Conservation (phyloP, 92 coral and sea anemone genomes). For the Paragorgia papillata region DNA sequence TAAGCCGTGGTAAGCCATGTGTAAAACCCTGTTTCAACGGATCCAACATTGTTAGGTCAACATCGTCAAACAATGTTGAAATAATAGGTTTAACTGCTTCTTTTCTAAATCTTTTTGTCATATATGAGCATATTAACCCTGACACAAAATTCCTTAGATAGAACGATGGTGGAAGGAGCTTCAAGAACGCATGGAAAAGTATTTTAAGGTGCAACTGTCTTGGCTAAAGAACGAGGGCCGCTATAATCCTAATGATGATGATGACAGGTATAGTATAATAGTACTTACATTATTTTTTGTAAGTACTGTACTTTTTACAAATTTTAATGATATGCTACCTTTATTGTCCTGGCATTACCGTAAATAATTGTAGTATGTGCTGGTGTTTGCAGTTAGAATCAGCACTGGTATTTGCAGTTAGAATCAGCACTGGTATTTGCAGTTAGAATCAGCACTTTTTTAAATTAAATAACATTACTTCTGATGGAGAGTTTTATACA, state of each 20-base stretch:
- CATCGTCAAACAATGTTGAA: too few species aligned
- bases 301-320: too few species aligned
- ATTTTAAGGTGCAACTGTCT: constrained; percentile 9
- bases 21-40: too few species aligned
- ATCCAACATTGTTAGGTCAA: too few species aligned
- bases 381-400: too few species aligned
- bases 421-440: too few species aligned
- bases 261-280: constrained; percentile 6
- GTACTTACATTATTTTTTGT: background rate
- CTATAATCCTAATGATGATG: constrained; percentile 22
- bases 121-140: background rate
- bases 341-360: too few species aligned
- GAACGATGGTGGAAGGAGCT: constrained; percentile 42
- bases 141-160: constrained; percentile 1
- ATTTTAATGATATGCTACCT: too few species aligned
- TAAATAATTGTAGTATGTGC: too few species aligned
- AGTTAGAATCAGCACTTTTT: background rate
- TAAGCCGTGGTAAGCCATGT: too few species aligned
- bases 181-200: constrained; percentile 25
- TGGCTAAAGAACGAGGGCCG: constrained; percentile 6
- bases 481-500: too few species aligned
- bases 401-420: too few species aligned
- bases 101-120: background rate
- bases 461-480: background rate
- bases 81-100: background rate